Evolutionary conservation across 2,797 vertebrate genomes (phyloP).

Genomic region (Erethizon dorsatum): DNA sequence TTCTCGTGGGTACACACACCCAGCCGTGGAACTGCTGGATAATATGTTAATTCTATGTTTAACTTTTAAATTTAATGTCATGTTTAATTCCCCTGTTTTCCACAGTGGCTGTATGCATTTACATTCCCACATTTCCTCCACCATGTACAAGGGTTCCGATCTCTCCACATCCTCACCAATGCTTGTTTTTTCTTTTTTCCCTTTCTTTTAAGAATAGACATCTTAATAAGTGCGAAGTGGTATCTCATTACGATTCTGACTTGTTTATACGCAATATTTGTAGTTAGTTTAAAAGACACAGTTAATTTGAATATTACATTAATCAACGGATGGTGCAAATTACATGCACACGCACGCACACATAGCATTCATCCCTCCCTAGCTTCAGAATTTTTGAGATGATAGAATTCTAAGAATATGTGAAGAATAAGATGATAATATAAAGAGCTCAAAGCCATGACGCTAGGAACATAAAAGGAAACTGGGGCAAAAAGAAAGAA

Average conservation of each 20-base stretch:
- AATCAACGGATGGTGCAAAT: background rate
- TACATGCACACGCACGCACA: background rate
- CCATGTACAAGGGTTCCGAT: too few species aligned
- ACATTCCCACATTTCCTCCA: background rate
- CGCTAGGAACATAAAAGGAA: background rate
- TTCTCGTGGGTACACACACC: background rate
- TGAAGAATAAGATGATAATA: constrained; percentile 41
- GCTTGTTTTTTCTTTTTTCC: background rate
- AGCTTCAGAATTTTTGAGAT: background rate
- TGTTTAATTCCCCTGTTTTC: too few species aligned
- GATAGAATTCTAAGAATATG: background rate
- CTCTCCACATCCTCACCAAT: background rate
- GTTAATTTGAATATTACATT: background rate
- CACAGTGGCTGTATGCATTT: background rate
- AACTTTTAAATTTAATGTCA: too few species aligned
- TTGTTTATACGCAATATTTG: constrained; percentile 10
- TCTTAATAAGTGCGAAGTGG: background rate
- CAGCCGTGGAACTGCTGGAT: background rate
- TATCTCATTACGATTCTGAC: constrained; percentile 8
- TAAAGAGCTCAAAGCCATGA: constrained; percentile 16
- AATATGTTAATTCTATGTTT: background rate
- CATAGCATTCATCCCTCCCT: background rate
- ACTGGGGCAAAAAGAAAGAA: background rate
- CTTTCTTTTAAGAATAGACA: background rate
- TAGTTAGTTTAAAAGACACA: constrained; percentile 10